Evolutionary conservation across 2,888 invertebrate species (phyloP), one percentile per base, ranked within the genome.

Genomic region (Leuctra nigra): DNA sequence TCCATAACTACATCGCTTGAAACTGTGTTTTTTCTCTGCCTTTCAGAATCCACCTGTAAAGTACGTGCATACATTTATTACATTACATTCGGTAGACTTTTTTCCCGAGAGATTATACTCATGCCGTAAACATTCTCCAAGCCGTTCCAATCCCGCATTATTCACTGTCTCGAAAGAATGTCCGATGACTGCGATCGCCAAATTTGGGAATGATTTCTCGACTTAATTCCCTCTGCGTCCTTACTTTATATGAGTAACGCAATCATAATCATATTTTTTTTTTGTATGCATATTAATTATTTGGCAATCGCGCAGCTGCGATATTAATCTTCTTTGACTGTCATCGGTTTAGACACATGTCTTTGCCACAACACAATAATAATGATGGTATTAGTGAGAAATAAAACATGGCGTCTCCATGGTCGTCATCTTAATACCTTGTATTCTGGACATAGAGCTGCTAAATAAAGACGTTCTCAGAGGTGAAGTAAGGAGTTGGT

Each of bases 11-110:
- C 41, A 41, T 41, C 13, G 11, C 20, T 41, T 24, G 23, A 48
- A 53, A 53, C 18, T 29, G 53, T 35, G 24, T 20, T 23, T 25
- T 44, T 54, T 13, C 48, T 4, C 9, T 47, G 55, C 38, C 56
- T 53, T 61, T 55, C 59, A 59, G 53, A 55, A 58, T n/a, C 59
- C 61, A 54, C 57, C 54, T 62, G 56, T 59, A 56, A 25, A 55
- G 41, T 44, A 20, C 23, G 48, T 53, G n/a, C 22, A 50, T 54
- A 22, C 36, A 22, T 35, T 25, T 48, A 53, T 22, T 14, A 50
- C 29, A 29, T 29, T 7, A 14, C 18, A 39, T 39, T 39, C 20
- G 18, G 18, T 18, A 6, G 39, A 7, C 2, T 44, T 44, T 14
- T 41, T 41, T 22, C 23, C n/a, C 44, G 23, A 6, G n/a, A 20